These are phyloP conservation scores for Platygyra sinensis DNA, from an alignment of 64 coral and sea anemone genomes.

Conservation along the genomic window DNA sequence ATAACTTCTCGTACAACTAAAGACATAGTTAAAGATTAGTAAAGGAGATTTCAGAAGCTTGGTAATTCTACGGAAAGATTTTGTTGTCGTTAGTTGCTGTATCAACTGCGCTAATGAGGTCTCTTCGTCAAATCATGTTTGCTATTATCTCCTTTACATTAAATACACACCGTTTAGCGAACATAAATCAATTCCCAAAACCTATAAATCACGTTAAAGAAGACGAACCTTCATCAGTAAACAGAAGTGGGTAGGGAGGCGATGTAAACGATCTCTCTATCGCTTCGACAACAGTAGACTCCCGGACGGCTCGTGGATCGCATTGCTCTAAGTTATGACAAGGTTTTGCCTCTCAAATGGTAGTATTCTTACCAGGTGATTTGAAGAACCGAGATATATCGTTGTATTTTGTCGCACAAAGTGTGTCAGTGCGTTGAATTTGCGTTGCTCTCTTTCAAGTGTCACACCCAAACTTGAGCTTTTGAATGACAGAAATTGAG, in stretches of 20 bases:
- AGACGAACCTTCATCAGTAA: not conserved
- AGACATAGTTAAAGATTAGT: not conserved
- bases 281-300: not conserved
- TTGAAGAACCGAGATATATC: not conserved
- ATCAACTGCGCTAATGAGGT: not conserved
- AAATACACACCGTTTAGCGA: not conserved
- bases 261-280: not conserved
- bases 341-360: not conserved
- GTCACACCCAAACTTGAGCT: not conserved
- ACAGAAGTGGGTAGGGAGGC: not conserved
- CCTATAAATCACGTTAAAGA: conserved; percentile 6
- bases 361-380: not conserved
- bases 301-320: too few relatives aligned
- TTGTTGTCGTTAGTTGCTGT: conserved; percentile 1
- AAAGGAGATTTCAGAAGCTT: not conserved
- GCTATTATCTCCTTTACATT: not conserved
- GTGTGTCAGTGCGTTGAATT: not conserved
- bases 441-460: not conserved
- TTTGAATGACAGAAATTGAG: conserved; percentile 33
- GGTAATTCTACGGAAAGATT: conserved; percentile 11
- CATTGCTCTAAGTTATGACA: not conserved
- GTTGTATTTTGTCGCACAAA: not conserved
- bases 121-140: not conserved
- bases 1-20: not conserved
- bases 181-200: conserved; percentile 22